Evolutionary conservation across 2,888 invertebrate species (phyloP).

Genomic region (Hofmannophila pseudospretella): DNA sequence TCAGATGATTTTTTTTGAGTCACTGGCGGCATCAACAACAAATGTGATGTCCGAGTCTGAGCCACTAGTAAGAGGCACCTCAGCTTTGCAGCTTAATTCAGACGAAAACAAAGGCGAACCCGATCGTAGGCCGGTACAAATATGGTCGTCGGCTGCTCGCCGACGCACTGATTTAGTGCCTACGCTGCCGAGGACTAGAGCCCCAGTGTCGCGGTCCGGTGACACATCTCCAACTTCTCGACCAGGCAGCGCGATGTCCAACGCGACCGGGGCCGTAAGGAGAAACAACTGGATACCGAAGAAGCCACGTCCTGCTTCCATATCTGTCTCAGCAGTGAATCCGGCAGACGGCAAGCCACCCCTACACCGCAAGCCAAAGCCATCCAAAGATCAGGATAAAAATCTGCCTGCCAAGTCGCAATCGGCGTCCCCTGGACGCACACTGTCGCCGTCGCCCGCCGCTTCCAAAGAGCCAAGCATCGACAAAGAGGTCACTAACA

Average conservation of each 20-base stretch:
- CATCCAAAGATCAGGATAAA: conserved; percentile 67
- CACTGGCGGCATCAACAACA: conserved; percentile 93
- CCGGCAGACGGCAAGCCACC: conserved; percentile 81
- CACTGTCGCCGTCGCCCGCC: conserved; percentile 52
- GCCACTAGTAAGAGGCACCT: conserved; percentile 89
- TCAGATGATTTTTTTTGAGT: too few relatives aligned
- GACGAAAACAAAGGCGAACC: conserved; percentile 79
- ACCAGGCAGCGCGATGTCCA: conserved; percentile 91
- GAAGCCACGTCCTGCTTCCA: conserved; percentile 81
- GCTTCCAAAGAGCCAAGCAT: conserved; percentile 40
- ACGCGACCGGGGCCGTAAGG: conserved; percentile 70
- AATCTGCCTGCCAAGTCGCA: too few relatives aligned
- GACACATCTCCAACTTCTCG: conserved; percentile 88
- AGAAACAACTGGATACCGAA: conserved; percentile 80
- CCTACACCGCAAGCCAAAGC: conserved; percentile 76
- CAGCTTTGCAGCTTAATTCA: conserved; percentile 87
- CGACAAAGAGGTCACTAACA: too few relatives aligned
- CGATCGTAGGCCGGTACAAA: conserved; percentile 64
- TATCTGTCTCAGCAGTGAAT: conserved; percentile 89
- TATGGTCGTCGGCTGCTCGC: conserved; percentile 88
- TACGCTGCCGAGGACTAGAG: conserved; percentile 83
- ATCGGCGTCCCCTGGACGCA: conserved; percentile 27
- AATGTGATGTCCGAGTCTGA: conserved; percentile 89
- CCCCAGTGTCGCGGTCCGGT: conserved; percentile 81
- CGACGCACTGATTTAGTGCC: conserved; percentile 95